Percentiles rank a stretch among this genome's conserved stretches.
Evolutionary conservation across 2,797 vertebrate species (phyloP).

Genomic region (Rhincodon typus): DNA sequence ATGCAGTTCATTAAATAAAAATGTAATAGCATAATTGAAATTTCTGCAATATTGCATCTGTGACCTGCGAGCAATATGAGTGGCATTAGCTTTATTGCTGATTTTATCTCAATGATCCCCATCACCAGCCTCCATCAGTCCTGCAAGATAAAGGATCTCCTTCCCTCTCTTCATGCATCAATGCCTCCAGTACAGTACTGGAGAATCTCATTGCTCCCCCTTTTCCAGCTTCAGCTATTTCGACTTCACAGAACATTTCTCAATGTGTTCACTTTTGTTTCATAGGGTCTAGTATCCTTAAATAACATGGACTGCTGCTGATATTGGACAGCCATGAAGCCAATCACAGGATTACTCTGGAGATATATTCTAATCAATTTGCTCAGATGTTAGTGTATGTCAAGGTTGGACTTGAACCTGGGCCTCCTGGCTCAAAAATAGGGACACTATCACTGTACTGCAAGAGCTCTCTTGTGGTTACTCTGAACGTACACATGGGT

Average conservation of each 20-base stretch:
- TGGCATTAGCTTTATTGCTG: background rate
- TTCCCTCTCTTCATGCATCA: background rate
- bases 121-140: background rate
- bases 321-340: background rate
- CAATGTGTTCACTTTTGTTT: background rate
- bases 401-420: too few relatives aligned
- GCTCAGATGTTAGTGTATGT: too few relatives aligned
- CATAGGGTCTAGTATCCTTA: background rate
- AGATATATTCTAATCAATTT: too few relatives aligned
- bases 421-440: too few relatives aligned
- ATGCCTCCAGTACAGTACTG: background rate
- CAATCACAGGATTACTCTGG: background rate
- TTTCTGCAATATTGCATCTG: background rate
- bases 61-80: background rate
- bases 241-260: background rate
- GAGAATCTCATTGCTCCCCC: too few relatives aligned
- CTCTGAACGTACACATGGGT: background rate
- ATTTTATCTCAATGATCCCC: background rate
- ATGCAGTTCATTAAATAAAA: too few relatives aligned
- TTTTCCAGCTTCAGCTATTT: background rate
- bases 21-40: background rate
- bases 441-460: too few relatives aligned
- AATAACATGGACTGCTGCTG: background rate
- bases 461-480: background rate
- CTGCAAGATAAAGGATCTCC: background rate